phyloP scores from a whole-genome alignment of 2,113 vertebrate genomes.

The Propithecus coquereli region DNA sequence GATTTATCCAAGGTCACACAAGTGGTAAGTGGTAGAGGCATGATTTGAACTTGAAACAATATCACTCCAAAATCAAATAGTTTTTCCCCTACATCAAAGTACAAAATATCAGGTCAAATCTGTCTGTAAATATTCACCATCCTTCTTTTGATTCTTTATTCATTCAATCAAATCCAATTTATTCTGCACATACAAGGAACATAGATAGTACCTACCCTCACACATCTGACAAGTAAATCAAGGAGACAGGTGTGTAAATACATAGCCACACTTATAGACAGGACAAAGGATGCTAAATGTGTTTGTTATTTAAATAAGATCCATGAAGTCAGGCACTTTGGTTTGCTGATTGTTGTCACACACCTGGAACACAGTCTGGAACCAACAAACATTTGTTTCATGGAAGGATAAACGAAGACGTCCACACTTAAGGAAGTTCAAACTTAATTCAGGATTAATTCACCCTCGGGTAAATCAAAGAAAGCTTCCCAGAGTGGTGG shows the following conservation, averaged over 20 bases:
- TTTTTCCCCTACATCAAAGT: not conserved
- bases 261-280: not conserved
- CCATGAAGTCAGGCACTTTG: not conserved
- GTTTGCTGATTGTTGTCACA: not conserved
- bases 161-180: constrained; percentile 16
- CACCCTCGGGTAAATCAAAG: not conserved
- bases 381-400: not conserved
- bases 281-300: not conserved
- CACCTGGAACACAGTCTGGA: not conserved
- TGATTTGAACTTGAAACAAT: not conserved
- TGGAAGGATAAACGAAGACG: not conserved
- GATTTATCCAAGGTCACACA: not conserved
- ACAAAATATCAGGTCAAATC: not conserved
- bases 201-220: not conserved
- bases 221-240: not conserved
- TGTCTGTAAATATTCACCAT: not conserved
- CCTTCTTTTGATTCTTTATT: not conserved
- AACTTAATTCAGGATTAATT: not conserved
- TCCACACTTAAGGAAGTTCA: not conserved
- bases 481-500: not conserved
- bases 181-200: not conserved
- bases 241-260: not conserved
- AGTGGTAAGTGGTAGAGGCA: not conserved
- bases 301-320: not conserved
- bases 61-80: not conserved